Base-by-base conservation (phyloP, 2,888 invertebrate genomes). In the Zootermopsis nevadensis region DNA sequence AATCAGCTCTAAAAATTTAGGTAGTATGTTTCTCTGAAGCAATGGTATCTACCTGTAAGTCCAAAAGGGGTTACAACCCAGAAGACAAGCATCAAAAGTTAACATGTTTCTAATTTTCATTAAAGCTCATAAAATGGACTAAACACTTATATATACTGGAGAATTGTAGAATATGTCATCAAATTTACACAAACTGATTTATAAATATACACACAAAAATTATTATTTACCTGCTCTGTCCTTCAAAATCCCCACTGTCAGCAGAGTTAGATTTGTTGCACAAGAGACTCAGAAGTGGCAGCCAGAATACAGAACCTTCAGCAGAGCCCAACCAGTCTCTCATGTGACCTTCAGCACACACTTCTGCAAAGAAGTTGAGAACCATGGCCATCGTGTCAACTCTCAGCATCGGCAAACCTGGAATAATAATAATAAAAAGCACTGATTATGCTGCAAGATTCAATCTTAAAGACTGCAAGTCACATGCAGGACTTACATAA, bases 261-360 rank as follows among this genome's bases (percentile, higher is more conserved):
- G n/a, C 31, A 48, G 72, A 24, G 72, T 33, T 80, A 60, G 72
- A 67, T n/a, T 81, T 76, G 35, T 93, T 93, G 88, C 95, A 95
- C 42, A 96, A 91, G 88, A 96, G 91, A 84, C 93, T 93, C 19
- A 98, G 91, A 85, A 98, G 90, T 6, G 96, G 95, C 77, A 94
- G 92, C 97, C 97, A 98, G 90, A 97, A 98, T n/a, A 93, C 91
- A 3, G 94, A 93, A 12, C 97, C 97, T 86, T 95, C 94, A 79
- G 91, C 90, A 0, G 93, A 93, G 24, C 97, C 97, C 77, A 98
- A 92, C 97, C 97, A 98, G 89, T 96, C 96, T 86, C 96, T 94
- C 91, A 97, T 94, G 85, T 93, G 92, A 31, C 94, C 94, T 87
- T 96, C 97, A 33, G 94, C 93, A 88, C 96, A 95, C 84, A 97